Percentiles rank a stretch among this genome's conserved stretches.
phyloP scores from a whole-genome alignment of 2,113 vertebrate species.

The Cebidichthys violaceus region DNA sequence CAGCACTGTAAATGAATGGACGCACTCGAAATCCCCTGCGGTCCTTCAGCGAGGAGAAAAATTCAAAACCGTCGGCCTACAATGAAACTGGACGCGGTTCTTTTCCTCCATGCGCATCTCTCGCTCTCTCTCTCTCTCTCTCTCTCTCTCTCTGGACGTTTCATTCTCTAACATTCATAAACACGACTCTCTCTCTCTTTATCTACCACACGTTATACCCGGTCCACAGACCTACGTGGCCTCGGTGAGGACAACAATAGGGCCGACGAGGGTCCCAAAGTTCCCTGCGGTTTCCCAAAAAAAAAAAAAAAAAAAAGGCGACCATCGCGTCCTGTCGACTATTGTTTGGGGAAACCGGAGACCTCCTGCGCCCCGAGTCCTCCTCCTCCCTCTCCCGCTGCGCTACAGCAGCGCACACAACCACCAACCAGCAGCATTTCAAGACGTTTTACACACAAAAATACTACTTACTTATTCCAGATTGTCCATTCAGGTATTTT shows the following conservation, averaged over 20 bases:
- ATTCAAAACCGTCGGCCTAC: constrained; percentile 55
- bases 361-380: constrained; percentile 35
- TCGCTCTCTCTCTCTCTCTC: constrained; percentile 1
- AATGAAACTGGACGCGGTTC: constrained; percentile 28
- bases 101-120: constrained; percentile 45
- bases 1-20: constrained; percentile 68
- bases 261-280: constrained; percentile 60
- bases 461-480: constrained; percentile 70
- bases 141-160: background rate
- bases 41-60: constrained; percentile 6
- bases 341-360: constrained; percentile 77
- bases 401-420: background rate
- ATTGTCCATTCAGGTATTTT: constrained; percentile 80
- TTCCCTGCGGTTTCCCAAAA: constrained; percentile 52
- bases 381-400: background rate
- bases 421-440: background rate
- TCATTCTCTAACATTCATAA: background rate
- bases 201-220: background rate
- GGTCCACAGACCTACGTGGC: constrained; percentile 51
- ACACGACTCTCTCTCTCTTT: background rate
- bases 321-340: constrained; percentile 73
- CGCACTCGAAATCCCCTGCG: constrained; percentile 25
- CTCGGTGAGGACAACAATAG: constrained; percentile 63
- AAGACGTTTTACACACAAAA: constrained; percentile 19
- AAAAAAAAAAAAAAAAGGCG: constrained; percentile 23